phyloP scores from a whole-genome alignment of 2,888 invertebrate genomes.

The Loripinus fragilis region DNA sequence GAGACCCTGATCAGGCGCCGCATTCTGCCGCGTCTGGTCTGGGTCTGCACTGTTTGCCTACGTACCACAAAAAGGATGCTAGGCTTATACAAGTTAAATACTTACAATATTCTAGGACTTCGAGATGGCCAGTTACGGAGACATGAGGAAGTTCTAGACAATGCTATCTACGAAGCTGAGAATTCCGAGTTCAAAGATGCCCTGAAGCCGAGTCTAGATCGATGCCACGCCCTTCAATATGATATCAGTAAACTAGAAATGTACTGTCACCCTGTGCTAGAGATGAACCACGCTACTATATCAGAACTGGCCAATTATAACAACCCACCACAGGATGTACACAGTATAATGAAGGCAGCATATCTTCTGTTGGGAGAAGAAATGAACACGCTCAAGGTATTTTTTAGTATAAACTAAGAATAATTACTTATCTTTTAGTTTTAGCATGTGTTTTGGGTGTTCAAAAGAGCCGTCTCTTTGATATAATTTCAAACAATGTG shows the following conservation, averaged over 20 bases:
- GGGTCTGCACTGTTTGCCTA: too few species aligned
- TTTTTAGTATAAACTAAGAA: too few species aligned
- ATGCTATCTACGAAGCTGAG: slow-evolving; percentile 57
- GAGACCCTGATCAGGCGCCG: too few species aligned
- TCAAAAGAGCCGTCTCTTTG: too few species aligned
- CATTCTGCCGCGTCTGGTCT: too few species aligned
- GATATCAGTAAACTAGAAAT: slow-evolving; percentile 51
- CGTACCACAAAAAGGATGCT: too few species aligned
- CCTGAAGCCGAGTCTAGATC: slow-evolving; percentile 53
- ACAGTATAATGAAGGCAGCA: slow-evolving; percentile 63
- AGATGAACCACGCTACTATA: slow-evolving; percentile 63
- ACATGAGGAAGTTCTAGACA: slow-evolving; percentile 48
- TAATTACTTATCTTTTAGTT: too few species aligned
- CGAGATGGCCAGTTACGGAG: slow-evolving; percentile 57
- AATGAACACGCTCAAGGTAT: slow-evolving; percentile 50
- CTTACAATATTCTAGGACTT: slow-evolving; percentile 34
- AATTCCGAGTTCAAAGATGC: slow-evolving; percentile 49
- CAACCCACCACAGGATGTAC: slow-evolving; percentile 57
- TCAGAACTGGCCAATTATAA: slow-evolving; percentile 64
- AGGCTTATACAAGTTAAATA: too few species aligned
- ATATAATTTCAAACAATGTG: too few species aligned
- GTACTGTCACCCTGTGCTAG: slow-evolving; percentile 61
- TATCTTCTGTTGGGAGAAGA: slow-evolving; percentile 65
- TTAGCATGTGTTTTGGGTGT: too few species aligned
- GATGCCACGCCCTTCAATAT: slow-evolving; percentile 17